Evolutionary conservation across 1,140 invertebrate species (phyloP), one percentile per base, ranked within the genome.

Genomic region (Alviniconcha marisindica): DNA sequence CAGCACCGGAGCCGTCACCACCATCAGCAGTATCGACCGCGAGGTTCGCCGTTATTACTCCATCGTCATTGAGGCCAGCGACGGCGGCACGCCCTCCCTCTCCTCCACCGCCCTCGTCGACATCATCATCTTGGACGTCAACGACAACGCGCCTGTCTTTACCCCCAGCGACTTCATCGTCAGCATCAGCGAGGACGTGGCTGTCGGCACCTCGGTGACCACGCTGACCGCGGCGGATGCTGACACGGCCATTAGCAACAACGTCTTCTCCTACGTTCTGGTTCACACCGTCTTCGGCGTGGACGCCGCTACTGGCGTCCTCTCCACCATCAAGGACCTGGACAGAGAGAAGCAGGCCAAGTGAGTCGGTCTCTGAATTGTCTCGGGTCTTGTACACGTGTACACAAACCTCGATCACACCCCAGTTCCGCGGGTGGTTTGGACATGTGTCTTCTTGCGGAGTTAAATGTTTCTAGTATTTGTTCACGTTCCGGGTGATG

Each of bases 1-100:
- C 36, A 73, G 54, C 0, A 86, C 82, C 14, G 88, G 87, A 14
- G 76, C 36, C n/a, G 76, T 89, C 24, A 87, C 79, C 54, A 83
- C 86, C 0, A 71, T 48, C 12, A 31, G 56, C 12, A 48, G 48
- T 24, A 38, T 18, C 33, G 97, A 99, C 91, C 95, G 97, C 42
- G 98, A 99, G 94, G 91, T 95, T 15, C 95, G 94, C 73, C 95
- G 95, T 18, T 66, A 36, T 12, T 83, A 84, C 79, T 40, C 76
- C 18, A 60, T 90, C 12, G 63, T 86, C 18, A 69, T 90, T 12
- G 54, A 81, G 56, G 88, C 88, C 0, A 51, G 66, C 2, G 89
- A 90, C 84, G 77, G 81, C 44, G 89, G 88, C 2, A 78, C 71
- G 2, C 85, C 87, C 15, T 48, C 87, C 33, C 66, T 84, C 28